These are phyloP conservation scores for Melanogrammus aeglefinus DNA, from an alignment of 2,797 vertebrate genomes.

Conservation along the genomic window DNA sequence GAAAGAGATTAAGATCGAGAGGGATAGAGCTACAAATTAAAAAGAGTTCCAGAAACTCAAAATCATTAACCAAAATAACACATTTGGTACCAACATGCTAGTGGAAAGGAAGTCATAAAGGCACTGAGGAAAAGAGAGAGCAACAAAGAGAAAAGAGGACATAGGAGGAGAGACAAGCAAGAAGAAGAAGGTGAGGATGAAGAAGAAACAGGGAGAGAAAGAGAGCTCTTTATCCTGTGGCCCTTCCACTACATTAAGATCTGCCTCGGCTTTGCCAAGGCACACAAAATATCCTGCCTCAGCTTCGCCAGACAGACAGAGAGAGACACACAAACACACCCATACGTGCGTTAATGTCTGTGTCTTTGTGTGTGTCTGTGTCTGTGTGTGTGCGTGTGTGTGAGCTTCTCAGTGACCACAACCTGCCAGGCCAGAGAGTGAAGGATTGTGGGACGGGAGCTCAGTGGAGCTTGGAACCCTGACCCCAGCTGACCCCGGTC, in stretches of 20 bases:
- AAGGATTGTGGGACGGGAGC: slow-evolving; percentile 49
- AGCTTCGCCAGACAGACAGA: slow-evolving; percentile 31
- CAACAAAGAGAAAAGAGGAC: slow-evolving; percentile 12
- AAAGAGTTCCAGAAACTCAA: neutral
- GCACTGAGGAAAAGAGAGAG: neutral
- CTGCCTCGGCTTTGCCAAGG: slow-evolving; percentile 34
- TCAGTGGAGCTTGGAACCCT: slow-evolving; percentile 48
- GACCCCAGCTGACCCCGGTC: slow-evolving; percentile 63
- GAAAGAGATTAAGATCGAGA: neutral
- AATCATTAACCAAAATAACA: neutral
- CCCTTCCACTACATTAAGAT: slow-evolving; percentile 30
- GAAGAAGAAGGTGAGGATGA: neutral
- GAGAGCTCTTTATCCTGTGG: slow-evolving; percentile 26
- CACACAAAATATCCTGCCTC: slow-evolving; percentile 23
- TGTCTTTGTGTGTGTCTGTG: slow-evolving; percentile 46
- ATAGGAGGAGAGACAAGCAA: slow-evolving; percentile 31
- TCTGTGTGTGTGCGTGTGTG: neutral
- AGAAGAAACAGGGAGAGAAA: slow-evolving; percentile 16
- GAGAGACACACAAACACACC: slow-evolving; percentile 3
- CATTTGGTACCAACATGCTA: neutral
- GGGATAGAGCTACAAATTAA: neutral
- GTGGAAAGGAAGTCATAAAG: neutral
- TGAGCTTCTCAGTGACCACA: slow-evolving; percentile 12
- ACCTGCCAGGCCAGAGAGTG: slow-evolving; percentile 30
- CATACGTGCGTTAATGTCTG: slow-evolving; percentile 12